Evolutionary conservation across 2,797 vertebrate genomes (phyloP).

Genomic region (Sternarchorhynchus goeldii): DNA sequence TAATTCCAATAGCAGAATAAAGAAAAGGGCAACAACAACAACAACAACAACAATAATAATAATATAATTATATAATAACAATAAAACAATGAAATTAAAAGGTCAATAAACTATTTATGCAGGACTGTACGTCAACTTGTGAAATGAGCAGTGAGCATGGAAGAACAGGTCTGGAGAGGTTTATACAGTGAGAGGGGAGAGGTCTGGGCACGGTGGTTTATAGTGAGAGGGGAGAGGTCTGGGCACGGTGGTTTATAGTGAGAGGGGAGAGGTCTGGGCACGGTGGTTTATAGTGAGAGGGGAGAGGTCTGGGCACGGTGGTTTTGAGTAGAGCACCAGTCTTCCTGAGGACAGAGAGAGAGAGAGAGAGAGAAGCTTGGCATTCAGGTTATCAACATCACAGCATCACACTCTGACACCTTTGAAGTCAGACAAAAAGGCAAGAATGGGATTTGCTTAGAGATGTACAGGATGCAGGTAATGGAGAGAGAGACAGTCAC

Average conservation of each 20-base stretch:
- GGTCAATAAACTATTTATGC: background rate
- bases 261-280: background rate
- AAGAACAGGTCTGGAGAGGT: background rate
- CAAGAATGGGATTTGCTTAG: constrained; percentile 1
- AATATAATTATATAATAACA: too few species aligned
- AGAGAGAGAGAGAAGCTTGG: background rate
- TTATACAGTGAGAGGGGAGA: background rate
- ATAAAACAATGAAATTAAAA: too few species aligned
- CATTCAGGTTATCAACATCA: constrained; percentile 13
- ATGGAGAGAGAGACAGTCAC: constrained; percentile 18
- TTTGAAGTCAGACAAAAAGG: constrained; percentile 30
- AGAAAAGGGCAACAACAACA: too few species aligned
- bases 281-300: background rate
- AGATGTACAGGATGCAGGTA: background rate
- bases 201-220: background rate
- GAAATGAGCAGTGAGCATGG: background rate
- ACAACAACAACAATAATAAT: too few species aligned
- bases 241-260: background rate
- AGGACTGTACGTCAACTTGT: background rate
- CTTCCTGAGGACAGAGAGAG: background rate
- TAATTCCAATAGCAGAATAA: too few species aligned
- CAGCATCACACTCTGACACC: background rate
- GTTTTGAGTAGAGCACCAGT: background rate
- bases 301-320: background rate
- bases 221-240: background rate